Evolutionary conservation across 1,140 invertebrate species (phyloP).

Genomic region (Protaetia brevitarsis): DNA sequence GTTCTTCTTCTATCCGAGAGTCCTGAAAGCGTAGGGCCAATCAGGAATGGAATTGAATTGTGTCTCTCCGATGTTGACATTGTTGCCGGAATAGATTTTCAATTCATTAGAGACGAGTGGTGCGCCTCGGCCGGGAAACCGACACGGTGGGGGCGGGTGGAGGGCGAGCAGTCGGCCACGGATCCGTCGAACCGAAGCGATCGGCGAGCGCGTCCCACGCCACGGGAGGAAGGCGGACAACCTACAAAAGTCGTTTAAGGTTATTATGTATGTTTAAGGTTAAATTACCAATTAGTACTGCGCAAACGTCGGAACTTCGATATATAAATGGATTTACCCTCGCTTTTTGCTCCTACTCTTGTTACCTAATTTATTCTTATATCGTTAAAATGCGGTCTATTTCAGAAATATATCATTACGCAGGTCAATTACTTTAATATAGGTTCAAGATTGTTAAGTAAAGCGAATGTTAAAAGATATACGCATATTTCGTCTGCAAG

Average conservation of each 20-base stretch:
- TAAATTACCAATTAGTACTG: conserved; percentile 27
- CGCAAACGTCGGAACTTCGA: conserved; percentile 2
- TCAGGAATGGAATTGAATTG: conserved; percentile 44
- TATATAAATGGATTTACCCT: neutral
- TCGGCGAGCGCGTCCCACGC: neutral
- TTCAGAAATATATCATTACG: too few relatives aligned
- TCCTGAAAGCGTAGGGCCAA: conserved; percentile 39
- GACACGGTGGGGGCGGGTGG: too few relatives aligned
- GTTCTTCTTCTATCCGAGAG: conserved; percentile 36
- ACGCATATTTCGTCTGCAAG: too few relatives aligned
- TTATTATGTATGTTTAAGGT: conserved; percentile 27
- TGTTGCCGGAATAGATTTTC: conserved; percentile 46
- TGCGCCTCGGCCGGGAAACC: conserved; percentile 17
- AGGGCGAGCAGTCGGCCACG: neutral
- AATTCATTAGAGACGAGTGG: conserved; percentile 45
- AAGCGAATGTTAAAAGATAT: too few relatives aligned
- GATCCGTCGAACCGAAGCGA: neutral
- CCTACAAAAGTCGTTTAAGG: conserved; percentile 18
- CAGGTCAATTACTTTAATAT: too few relatives aligned
- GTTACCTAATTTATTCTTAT: neutral
- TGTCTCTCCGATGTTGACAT: conserved; percentile 46
- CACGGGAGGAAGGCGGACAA: neutral
- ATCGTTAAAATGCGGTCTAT: too few relatives aligned
- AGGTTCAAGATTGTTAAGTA: too few relatives aligned
- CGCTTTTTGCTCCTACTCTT: neutral